Base-by-base conservation (phyloP, 2,797 vertebrate genomes). In the Enteromius argenteus region DNA sequence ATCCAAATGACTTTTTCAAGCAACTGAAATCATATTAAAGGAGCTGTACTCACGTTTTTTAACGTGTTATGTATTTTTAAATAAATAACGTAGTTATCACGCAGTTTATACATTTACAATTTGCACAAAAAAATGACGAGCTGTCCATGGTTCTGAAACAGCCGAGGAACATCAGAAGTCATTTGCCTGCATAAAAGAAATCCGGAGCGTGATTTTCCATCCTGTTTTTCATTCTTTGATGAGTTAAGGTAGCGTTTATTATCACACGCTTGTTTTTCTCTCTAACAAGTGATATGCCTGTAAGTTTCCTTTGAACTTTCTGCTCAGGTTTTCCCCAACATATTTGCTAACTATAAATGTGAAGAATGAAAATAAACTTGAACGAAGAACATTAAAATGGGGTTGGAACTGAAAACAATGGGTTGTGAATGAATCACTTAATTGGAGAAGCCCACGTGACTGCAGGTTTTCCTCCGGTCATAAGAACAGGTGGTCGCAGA, bases 391-490 rank as follows among this genome's bases (percentile, higher is more conserved):
- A 67, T 67, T 49, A 68, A 19, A 17, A 8, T 27, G 21, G 7
- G 5, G 2, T 42, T 23, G 23, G n/a, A 27, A 32, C 17, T 17
- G 66, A 75, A 68, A 78, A 66, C 71, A 80, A 80, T 11, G 1
- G 37, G 14, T 21, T 44, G 69, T 79, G 74, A 74, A 75, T 71
- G 72, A 84, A 77, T 79, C 35, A 49, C 68, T 74, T 77, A 79
- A 88, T 86, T 79, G 44, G 58, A 74, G 39, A 17, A 75, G 64
- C 17, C 75, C 86, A 86, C 86, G 86, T 89, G 88, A 86, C 75
- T 56, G 66, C 79, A 71, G 78, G 35, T 86, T 69, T 75, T 56
- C 35, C 81, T 58, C 73, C 74, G 60, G 66, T 72, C 39, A 80
- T 74, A 83, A 81, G 85, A 56, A 84, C 66, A 89, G 88, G 74